Conservation (phyloP, 2,888 invertebrate species). For the Andrena fulva region DNA sequence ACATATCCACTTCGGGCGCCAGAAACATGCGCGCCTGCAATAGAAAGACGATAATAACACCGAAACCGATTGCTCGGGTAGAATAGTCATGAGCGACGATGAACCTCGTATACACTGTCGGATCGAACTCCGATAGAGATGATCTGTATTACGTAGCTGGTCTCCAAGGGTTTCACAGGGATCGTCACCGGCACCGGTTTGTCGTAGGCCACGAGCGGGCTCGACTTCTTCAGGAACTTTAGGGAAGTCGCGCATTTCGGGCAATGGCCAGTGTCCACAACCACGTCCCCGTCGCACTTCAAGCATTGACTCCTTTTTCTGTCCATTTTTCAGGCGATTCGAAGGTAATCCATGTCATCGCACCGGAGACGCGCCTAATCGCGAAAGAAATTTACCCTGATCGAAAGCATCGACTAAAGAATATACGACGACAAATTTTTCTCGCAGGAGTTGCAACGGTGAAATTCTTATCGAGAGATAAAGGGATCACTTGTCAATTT, state of each 20-base stretch:
- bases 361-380: background rate
- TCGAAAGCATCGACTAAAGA: background rate
- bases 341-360: background rate
- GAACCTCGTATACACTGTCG: conserved; percentile 73
- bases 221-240: conserved; percentile 3
- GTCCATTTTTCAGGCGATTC: conserved; percentile 39
- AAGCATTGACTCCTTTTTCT: conserved; percentile 13
- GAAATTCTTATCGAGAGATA: background rate
- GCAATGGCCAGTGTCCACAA: conserved; percentile 12
- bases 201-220: background rate
- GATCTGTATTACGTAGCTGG: conserved; percentile 68
- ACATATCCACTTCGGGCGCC: conserved; percentile 72
- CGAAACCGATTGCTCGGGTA: background rate
- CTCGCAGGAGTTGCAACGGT: background rate
- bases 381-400: background rate
- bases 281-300: conserved; percentile 23
- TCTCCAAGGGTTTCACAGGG: conserved; percentile 42
- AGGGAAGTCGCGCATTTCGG: conserved; percentile 32
- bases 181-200: conserved; percentile 37
- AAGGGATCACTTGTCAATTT: conserved; percentile 55
- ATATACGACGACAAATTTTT: conserved; percentile 7
- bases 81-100: background rate
- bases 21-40: conserved; percentile 69
- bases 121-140: conserved; percentile 69
- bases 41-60: background rate